Evolutionary conservation across 2,797 vertebrate genomes (phyloP).

Genomic region (Eospalax fontanierii): DNA sequence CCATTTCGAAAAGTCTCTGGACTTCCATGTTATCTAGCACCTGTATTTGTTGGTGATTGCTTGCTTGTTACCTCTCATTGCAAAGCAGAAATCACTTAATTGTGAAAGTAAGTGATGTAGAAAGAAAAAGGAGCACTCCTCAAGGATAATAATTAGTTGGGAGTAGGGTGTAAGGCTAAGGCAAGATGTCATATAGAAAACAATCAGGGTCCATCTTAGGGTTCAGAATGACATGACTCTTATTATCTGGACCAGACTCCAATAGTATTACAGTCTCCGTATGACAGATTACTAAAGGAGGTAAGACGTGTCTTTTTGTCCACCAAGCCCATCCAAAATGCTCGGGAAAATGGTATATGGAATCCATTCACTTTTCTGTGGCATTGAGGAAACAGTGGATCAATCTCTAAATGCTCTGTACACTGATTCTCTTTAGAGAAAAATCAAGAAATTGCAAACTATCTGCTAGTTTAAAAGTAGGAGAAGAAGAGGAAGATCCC

Average conservation of each 20-base stretch:
- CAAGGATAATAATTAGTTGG: background rate
- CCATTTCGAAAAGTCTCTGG: conserved; percentile 45
- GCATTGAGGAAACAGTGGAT: conserved; percentile 36
- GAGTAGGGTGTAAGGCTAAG: background rate
- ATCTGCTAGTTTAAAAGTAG: conserved; percentile 22
- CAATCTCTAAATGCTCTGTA: conserved; percentile 49
- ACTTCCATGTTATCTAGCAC: background rate
- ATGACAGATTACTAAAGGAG: background rate
- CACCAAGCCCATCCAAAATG: conserved; percentile 66
- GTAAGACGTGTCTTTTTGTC: conserved; percentile 51
- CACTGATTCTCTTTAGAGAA: conserved; percentile 19
- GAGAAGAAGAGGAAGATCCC: background rate
- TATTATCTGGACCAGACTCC: conserved; percentile 56
- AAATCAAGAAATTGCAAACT: conserved; percentile 23
- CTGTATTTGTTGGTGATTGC: conserved; percentile 32
- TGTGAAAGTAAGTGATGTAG: conserved; percentile 46
- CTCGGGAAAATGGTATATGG: conserved; percentile 42
- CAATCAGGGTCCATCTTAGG: background rate
- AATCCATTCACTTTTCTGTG: conserved; percentile 32
- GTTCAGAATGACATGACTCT: background rate
- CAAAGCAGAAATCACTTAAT: conserved; percentile 46
- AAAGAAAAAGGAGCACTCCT: conserved; percentile 15
- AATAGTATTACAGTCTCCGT: background rate
- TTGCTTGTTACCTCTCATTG: conserved; percentile 49
- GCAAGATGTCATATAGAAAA: conserved; percentile 25